These are phyloP conservation scores for Polylopha cassiicola DNA, from an alignment of 2,888 invertebrate species.

Conservation along the genomic window DNA sequence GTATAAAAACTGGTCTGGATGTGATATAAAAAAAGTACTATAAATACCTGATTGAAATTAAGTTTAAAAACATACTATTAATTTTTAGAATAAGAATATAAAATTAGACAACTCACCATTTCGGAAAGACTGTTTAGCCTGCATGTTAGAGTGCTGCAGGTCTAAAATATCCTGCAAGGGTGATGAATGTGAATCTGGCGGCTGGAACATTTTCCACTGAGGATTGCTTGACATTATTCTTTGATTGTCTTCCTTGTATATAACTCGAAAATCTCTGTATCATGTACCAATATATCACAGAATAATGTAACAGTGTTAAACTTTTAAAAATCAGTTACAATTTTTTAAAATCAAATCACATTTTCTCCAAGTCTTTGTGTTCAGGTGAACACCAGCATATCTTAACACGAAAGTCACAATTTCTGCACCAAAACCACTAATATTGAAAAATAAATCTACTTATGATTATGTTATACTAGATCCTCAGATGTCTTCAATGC, in stretches of 20 bases:
- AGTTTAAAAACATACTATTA: background rate
- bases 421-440: slow-evolving; percentile 58
- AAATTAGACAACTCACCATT: slow-evolving; percentile 63
- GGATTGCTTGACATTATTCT: slow-evolving; percentile 86
- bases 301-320: slow-evolving; percentile 57
- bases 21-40: too few relatives aligned
- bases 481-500: slow-evolving; percentile 94
- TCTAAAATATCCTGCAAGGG: slow-evolving; percentile 90
- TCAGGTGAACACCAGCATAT: slow-evolving; percentile 53
- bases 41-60: too few relatives aligned
- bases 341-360: slow-evolving; percentile 65
- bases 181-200: slow-evolving; percentile 90
- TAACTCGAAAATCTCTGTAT: slow-evolving; percentile 58
- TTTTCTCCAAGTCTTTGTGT: slow-evolving; percentile 57
- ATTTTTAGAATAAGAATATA: background rate
- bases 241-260: slow-evolving; percentile 65
- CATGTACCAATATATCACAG: slow-evolving; percentile 71
- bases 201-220: slow-evolving; percentile 94
- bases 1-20: too few relatives aligned
- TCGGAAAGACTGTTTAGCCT: slow-evolving; percentile 71
- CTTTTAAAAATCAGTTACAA: slow-evolving; percentile 48
- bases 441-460: slow-evolving; percentile 74
- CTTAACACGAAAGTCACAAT: slow-evolving; percentile 53
- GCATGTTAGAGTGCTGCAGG: slow-evolving; percentile 79
- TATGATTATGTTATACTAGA: slow-evolving; percentile 65